Conservation (phyloP, 2,888 invertebrate genomes). For the Chaetoderma sp. region DNA sequence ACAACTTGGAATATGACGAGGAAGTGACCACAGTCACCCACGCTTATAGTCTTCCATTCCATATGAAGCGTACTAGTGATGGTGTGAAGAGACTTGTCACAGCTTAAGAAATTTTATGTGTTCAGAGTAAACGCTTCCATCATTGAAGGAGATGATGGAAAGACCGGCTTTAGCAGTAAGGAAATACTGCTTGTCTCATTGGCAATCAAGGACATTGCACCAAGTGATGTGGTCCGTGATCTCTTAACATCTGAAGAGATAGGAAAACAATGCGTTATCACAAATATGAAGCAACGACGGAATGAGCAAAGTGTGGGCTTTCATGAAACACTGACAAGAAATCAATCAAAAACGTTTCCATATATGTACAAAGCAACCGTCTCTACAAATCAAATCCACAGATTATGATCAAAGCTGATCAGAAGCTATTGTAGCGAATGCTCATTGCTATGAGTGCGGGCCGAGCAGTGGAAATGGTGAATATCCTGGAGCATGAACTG, state of each 20-base stretch:
- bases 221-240: neutral
- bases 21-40: too few relatives aligned
- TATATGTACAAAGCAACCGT: neutral
- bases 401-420: slow-evolving; percentile 8
- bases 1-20: too few relatives aligned
- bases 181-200: neutral
- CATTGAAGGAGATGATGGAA: neutral
- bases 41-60: neutral
- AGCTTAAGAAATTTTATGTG: too few relatives aligned
- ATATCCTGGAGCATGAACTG: slow-evolving; percentile 7
- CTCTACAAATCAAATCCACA: neutral
- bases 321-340: neutral
- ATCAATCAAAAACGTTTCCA: slow-evolving; percentile 8
- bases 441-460: slow-evolving; percentile 9
- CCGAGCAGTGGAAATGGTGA: neutral
- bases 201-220: neutral
- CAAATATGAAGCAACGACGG: too few relatives aligned
- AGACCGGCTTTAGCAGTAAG: too few relatives aligned
- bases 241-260: neutral
- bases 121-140: neutral
- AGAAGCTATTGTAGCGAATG: slow-evolving; percentile 2
- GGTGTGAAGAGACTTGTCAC: too few relatives aligned
- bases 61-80: neutral
- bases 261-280: neutral
- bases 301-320: too few relatives aligned